Conservation (phyloP, 2,113 vertebrate species). For the Clinocottus analis region DNA sequence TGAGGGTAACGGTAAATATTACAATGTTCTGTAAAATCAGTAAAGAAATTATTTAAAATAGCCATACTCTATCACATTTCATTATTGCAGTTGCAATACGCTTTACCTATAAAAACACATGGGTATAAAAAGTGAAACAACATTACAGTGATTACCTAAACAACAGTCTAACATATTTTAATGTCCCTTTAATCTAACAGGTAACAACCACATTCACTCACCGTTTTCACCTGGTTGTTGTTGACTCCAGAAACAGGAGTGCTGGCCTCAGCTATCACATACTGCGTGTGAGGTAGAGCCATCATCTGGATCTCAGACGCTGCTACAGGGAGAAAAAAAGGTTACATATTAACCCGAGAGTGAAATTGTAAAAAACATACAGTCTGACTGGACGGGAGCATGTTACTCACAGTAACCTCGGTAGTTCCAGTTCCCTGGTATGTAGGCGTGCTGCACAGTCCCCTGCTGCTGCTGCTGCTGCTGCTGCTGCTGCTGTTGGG, state of each 20-base stretch:
- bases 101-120: neutral
- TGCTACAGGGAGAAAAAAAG: slow-evolving; percentile 65
- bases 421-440: slow-evolving; percentile 95
- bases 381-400: neutral
- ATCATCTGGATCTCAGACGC: slow-evolving; percentile 99
- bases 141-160: neutral
- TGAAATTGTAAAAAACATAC: neutral
- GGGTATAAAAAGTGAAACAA: neutral
- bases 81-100: neutral
- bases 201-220: slow-evolving; percentile 77
- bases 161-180: too few species aligned
- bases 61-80: neutral
- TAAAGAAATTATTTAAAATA: neutral
- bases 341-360: neutral
- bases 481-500: slow-evolving; percentile 80
- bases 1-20: neutral
- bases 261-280: slow-evolving; percentile 93
- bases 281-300: slow-evolving; percentile 94
- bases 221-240: slow-evolving; percentile 92
- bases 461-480: slow-evolving; percentile 80
- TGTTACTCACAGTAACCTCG: slow-evolving; percentile 90
- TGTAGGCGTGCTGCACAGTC: slow-evolving; percentile 92
- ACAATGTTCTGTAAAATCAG: neutral
- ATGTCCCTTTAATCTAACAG: neutral
- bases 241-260: slow-evolving; percentile 89